Evolutionary conservation across 1,140 invertebrate genomes (phyloP).

Genomic region (Cydia pomonella): DNA sequence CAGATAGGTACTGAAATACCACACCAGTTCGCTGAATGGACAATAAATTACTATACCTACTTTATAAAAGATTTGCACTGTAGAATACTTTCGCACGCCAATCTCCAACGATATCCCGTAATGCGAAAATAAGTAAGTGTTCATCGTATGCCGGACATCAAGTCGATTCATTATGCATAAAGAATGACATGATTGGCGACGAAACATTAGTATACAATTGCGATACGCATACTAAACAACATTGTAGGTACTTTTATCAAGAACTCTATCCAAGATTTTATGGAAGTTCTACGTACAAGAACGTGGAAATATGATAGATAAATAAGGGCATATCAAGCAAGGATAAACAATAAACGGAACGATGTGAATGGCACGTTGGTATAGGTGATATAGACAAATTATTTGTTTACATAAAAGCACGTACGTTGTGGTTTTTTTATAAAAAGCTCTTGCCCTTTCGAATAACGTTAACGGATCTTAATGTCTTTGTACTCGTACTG

Average conservation of each 20-base stretch:
- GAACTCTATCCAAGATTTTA: not conserved
- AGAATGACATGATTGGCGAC: conserved; percentile 53
- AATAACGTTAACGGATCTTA: not conserved
- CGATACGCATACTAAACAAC: conserved; percentile 52
- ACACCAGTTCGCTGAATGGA: no score
- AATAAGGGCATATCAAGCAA: no score
- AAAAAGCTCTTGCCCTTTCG: not conserved
- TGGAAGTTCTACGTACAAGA: no score
- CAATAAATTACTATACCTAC: no score
- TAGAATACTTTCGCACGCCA: not conserved
- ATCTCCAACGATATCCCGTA: not conserved
- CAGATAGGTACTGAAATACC: no score
- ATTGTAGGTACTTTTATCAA: conserved; percentile 5
- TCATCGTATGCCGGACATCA: conserved; percentile 48
- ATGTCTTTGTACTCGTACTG: not conserved
- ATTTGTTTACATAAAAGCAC: no score
- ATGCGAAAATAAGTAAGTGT: conserved; percentile 31
- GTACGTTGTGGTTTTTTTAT: no score
- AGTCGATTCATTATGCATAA: conserved; percentile 63
- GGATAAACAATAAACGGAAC: no score
- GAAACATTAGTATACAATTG: conserved; percentile 65
- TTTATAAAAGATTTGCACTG: no score
- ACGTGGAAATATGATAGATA: not conserved
- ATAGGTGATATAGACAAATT: no score
- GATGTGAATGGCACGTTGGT: no score